Percentiles rank a stretch among this genome's conserved stretches.
Conservation (phyloP, 2,888 invertebrate genomes). For the Panzeria rudis region DNA sequence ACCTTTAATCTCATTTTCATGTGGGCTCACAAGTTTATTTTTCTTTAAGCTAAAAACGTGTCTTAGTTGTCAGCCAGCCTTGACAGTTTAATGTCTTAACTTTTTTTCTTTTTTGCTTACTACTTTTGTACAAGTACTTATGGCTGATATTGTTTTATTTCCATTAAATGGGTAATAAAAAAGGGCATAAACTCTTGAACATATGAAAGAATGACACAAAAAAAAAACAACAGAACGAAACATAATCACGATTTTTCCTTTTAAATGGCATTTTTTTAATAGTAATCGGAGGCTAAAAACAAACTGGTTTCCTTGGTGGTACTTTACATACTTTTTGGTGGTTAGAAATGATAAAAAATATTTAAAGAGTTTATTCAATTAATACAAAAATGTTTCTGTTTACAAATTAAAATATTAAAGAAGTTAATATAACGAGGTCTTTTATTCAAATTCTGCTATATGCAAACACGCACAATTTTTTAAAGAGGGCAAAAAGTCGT, state of each 20-base stretch:
- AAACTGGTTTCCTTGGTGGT: constrained; percentile 9
- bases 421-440: too few species aligned
- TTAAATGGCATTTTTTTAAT: constrained; percentile 13
- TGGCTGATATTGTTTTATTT: constrained; percentile 1
- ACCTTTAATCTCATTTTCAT: constrained; percentile 64
- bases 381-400: too few species aligned
- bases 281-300: background rate
- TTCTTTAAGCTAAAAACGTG: constrained; percentile 59
- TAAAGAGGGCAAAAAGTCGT: too few species aligned
- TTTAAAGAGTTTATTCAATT: too few species aligned
- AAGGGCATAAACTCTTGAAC: constrained; percentile 37
- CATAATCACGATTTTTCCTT: constrained; percentile 65
- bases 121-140: constrained; percentile 1
- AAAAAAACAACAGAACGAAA: constrained; percentile 19
- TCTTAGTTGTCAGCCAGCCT: constrained; percentile 68
- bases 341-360: background rate
- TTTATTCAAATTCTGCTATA: too few species aligned
- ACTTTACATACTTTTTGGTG: background rate
- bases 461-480: too few species aligned
- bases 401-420: too few species aligned
- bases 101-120: constrained; percentile 14
- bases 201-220: background rate
- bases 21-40: constrained; percentile 52
- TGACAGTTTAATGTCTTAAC: constrained; percentile 63
- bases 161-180: constrained; percentile 36